phyloP scores from a whole-genome alignment of 2,888 invertebrate genomes.

The Lordiphosa andalusiaca region DNA sequence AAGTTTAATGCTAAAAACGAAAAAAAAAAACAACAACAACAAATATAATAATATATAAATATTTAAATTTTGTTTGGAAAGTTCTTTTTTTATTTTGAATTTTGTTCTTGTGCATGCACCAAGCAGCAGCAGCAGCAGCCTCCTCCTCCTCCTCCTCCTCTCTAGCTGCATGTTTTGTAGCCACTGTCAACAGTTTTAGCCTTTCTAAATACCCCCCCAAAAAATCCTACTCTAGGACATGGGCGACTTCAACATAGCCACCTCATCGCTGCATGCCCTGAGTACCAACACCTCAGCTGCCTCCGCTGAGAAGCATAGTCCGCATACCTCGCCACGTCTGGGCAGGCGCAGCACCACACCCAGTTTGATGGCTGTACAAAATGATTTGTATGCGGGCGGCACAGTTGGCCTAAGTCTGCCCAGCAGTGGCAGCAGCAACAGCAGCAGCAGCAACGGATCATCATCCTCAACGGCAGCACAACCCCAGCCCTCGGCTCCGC shows the following conservation, averaged over 20 bases:
- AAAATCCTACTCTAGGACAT: slow-evolving; percentile 80
- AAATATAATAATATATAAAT: slow-evolving; percentile 62
- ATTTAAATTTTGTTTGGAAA: slow-evolving; percentile 49
- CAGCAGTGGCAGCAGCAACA: slow-evolving; percentile 46
- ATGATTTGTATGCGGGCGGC: slow-evolving; percentile 77
- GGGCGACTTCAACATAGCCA: slow-evolving; percentile 84
- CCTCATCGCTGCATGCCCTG: slow-evolving; percentile 83
- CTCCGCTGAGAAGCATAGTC: slow-evolving; percentile 81
- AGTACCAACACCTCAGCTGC: slow-evolving; percentile 68
- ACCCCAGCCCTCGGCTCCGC: slow-evolving; percentile 74
- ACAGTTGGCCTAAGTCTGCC: slow-evolving; percentile 70
- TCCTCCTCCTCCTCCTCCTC: no score
- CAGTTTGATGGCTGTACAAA: slow-evolving; percentile 79
- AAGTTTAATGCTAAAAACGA: slow-evolving; percentile 43
- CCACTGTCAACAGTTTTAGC: slow-evolving; percentile 21
- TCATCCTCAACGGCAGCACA: slow-evolving; percentile 43
- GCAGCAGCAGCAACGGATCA: slow-evolving; percentile 33
- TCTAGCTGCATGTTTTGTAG: slow-evolving; percentile 8
- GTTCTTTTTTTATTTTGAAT: slow-evolving; percentile 5
- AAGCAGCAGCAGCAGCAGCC: not conserved
- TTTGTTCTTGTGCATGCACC: not conserved
- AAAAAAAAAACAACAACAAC: slow-evolving; percentile 27
- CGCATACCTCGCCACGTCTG: slow-evolving; percentile 83
- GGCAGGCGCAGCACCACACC: slow-evolving; percentile 80
- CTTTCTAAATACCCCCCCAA: slow-evolving; percentile 7